Percentiles rank a stretch among this genome's conserved stretches.
These are phyloP conservation scores for Mimachlamys varia DNA, from an alignment of 2,888 invertebrate genomes.

Conservation along the genomic window DNA sequence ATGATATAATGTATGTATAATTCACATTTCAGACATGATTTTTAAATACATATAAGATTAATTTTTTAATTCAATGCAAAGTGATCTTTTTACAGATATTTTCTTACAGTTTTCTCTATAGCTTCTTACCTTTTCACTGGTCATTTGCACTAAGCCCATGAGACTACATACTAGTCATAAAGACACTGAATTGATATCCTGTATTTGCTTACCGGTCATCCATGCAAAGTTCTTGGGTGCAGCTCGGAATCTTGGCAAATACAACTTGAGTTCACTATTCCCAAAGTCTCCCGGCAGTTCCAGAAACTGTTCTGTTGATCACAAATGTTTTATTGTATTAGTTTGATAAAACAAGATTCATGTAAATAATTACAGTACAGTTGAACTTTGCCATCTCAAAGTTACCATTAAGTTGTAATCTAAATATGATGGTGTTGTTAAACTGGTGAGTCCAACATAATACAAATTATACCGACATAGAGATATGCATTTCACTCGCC, in stretches of 20 bases:
- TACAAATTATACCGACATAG: neutral
- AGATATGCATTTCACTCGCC: neutral
- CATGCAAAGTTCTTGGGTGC: conserved; percentile 92
- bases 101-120: too few relatives aligned
- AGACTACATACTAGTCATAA: neutral
- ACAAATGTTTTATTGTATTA: neutral
- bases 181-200: neutral
- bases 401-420: too few relatives aligned
- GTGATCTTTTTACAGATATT: too few relatives aligned
- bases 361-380: neutral
- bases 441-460: too few relatives aligned
- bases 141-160: neutral
- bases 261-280: conserved; percentile 91
- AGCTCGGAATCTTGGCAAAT: conserved; percentile 86
- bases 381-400: too few relatives aligned
- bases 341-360: neutral
- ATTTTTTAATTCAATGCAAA: too few relatives aligned
- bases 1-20: too few relatives aligned
- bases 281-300: conserved; percentile 88
- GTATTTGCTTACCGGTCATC: conserved; percentile 86
- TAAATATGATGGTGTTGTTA: too few relatives aligned
- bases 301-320: conserved; percentile 83
- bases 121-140: neutral
- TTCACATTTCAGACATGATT: too few relatives aligned
- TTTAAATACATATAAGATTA: too few relatives aligned